Percentiles rank a stretch among this genome's conserved stretches.
Conservation (phyloP, 2,113 vertebrate genomes). For the Patagioenas fasciata region DNA sequence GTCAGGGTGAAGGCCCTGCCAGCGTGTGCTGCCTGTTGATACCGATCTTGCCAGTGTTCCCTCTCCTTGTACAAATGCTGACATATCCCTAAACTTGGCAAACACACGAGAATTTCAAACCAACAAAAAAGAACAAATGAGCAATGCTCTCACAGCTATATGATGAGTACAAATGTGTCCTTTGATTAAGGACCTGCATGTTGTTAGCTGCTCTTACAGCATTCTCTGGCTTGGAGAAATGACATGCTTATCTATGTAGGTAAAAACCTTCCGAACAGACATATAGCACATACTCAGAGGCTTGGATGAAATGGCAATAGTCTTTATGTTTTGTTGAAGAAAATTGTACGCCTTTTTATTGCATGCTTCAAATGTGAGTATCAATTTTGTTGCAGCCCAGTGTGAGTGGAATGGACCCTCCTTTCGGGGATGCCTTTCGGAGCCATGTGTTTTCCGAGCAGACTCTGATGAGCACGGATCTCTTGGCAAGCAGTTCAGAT, state of each 20-base stretch:
- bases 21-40: neutral
- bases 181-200: neutral
- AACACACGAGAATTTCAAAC: neutral
- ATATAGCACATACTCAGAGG: neutral
- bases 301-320: neutral
- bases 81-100: neutral
- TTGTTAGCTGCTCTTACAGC: neutral
- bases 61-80: neutral
- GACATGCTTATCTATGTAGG: neutral
- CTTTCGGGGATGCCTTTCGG: constrained; percentile 97
- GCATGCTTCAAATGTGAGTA: neutral
- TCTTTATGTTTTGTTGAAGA: neutral
- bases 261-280: neutral
- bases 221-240: neutral
- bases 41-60: neutral
- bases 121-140: neutral
- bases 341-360: neutral
- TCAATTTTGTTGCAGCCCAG: constrained; percentile 83
- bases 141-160: constrained; percentile 27
- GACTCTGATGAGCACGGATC: constrained; percentile 96
- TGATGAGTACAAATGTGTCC: neutral
- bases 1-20: neutral
- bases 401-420: constrained; percentile 97
- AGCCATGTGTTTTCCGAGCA: constrained; percentile 97
- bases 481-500: constrained; percentile 94